A percentile compares a stretch with the other conserved stretches of the same genome.
These are phyloP conservation scores for Scaptomyza polygonia DNA, from an alignment of 2,888 invertebrate species.

Conservation along the genomic window DNA sequence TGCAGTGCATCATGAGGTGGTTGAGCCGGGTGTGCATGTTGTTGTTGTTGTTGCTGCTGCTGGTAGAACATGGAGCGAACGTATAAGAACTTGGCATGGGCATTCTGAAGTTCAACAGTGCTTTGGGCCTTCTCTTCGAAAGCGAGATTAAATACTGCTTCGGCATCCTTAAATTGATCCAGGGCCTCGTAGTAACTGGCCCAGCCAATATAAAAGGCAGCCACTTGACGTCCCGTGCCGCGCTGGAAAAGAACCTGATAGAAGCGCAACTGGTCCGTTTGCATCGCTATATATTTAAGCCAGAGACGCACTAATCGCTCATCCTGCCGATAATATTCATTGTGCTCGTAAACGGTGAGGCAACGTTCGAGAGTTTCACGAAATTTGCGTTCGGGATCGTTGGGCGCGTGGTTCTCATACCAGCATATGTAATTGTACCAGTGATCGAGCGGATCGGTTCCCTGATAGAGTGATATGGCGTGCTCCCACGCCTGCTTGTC, in stretches of 20 bases:
- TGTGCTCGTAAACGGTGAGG: slow-evolving; percentile 91
- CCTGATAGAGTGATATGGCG: slow-evolving; percentile 91
- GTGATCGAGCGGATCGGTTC: slow-evolving; percentile 94
- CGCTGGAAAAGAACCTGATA: slow-evolving; percentile 92
- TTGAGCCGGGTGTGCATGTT: slow-evolving; percentile 31
- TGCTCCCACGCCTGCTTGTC: slow-evolving; percentile 90
- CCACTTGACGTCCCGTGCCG: slow-evolving; percentile 92
- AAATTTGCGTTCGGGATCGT: slow-evolving; percentile 95
- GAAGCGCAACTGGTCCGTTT: slow-evolving; percentile 90
- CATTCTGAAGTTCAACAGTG: slow-evolving; percentile 89
- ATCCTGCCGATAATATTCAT: slow-evolving; percentile 93
- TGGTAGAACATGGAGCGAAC: slow-evolving; percentile 83
- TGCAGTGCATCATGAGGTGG: slow-evolving; percentile 58
- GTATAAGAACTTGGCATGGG: slow-evolving; percentile 91
- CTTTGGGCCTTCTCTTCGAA: slow-evolving; percentile 92
- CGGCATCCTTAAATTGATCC: slow-evolving; percentile 93
- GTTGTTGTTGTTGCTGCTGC: slow-evolving; percentile 56
- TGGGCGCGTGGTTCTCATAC: slow-evolving; percentile 91
- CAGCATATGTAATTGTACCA: slow-evolving; percentile 96
- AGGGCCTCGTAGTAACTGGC: slow-evolving; percentile 93
- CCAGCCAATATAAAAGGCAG: slow-evolving; percentile 95
- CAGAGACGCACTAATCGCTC: slow-evolving; percentile 93
- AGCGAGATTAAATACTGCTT: slow-evolving; percentile 92
- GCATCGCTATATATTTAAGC: slow-evolving; percentile 95
- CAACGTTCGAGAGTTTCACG: slow-evolving; percentile 94